Base-by-base conservation (phyloP, 1,140 invertebrate species). In the Homarus americanus region DNA sequence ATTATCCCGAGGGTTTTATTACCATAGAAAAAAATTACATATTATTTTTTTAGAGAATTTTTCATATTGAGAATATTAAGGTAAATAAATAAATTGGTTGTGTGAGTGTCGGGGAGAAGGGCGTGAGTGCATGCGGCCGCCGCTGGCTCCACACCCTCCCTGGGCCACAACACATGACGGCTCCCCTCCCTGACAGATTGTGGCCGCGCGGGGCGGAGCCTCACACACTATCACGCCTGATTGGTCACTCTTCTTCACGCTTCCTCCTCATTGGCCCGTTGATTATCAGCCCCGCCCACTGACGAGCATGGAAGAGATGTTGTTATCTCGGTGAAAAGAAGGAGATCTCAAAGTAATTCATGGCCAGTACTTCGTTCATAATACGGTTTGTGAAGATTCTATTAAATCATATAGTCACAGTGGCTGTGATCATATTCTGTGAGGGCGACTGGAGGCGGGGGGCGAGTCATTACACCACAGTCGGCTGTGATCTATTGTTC, bases 321-420 rank as follows among this genome's bases (percentile, higher is more conserved):
- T 63, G 78, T 90, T 63, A 69, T 80, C 58, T 58, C 66, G 36
- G 78, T 82, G 87, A 73, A 82, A 82, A 28, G 78, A 72, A 36
- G 53, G 78, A 53, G 66, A 63, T 34, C 36, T 58, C 49, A 53
- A 82, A 69, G 76, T 90, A 82, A 90, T 82, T 83, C 87, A 90
- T 83, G 87, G 87, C n/a, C 69, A 73, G 78, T 90, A 82, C 87
- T 82, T 72, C 58, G 66, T 75, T 73, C 79, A 90, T 90, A 83
- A 82, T 83, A 82, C 87, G 80, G 38, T 87, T 82, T 66, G 69
- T 90, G 79, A 90, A 90, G 87, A 90, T 82, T 90, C 87, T 90
- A 90, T 90, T 90, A 90, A 90, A 90, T 90, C 87, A 90, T 90
- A 24, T 28, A 82, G 87, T 90, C 78, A 82, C 87, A 90, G 78